Evolutionary conservation across 2,113 vertebrate species (phyloP).

Genomic region (Daubentonia madagascariensis): DNA sequence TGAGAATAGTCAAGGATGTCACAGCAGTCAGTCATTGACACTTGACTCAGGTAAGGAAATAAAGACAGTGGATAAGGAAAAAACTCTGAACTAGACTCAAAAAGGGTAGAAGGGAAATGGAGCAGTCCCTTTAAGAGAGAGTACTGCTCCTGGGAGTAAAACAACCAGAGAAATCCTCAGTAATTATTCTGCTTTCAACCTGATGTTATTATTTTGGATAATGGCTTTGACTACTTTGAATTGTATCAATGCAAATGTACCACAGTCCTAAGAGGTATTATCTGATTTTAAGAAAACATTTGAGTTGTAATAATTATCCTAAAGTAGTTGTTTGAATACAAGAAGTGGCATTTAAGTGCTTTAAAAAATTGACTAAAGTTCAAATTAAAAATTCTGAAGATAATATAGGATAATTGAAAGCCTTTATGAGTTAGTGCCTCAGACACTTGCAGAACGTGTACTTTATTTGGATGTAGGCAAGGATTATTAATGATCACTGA

Average conservation of each 20-base stretch:
- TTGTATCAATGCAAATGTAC: background rate
- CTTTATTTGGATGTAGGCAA: background rate
- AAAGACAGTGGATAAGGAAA: background rate
- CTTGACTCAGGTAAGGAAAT: background rate
- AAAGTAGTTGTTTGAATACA: background rate
- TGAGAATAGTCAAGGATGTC: background rate
- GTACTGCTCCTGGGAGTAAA: background rate
- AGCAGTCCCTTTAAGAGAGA: background rate
- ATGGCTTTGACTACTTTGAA: background rate
- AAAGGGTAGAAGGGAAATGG: background rate
- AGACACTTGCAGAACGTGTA: background rate
- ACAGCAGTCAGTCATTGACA: background rate
- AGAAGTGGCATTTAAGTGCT: conserved; percentile 18
- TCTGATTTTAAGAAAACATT: background rate
- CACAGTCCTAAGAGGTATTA: background rate
- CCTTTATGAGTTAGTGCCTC: conserved; percentile 43
- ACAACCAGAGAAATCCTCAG: background rate
- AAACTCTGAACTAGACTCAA: background rate
- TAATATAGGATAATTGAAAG: conserved; percentile 71
- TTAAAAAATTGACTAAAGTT: conserved; percentile 57
- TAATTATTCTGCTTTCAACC: background rate
- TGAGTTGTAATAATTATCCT: conserved; percentile 12
- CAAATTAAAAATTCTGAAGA: conserved; percentile 58
- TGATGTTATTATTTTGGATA: background rate
- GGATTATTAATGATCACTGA: background rate